These are phyloP conservation scores for Podotricha telesiphe DNA, from an alignment of 2,888 invertebrate species.

Conservation along the genomic window DNA sequence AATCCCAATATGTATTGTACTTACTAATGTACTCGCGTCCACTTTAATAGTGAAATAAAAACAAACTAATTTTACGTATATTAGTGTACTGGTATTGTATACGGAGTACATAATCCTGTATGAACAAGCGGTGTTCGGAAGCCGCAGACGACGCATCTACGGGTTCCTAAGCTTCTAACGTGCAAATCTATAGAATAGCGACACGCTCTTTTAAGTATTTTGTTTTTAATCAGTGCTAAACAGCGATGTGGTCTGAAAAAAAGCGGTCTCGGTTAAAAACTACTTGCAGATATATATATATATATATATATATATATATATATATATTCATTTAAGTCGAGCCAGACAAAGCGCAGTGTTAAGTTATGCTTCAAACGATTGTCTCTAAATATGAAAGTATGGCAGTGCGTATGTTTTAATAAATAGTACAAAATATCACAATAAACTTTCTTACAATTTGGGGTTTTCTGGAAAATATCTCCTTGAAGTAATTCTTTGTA, in stretches of 20 bases:
- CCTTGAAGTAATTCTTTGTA: no score
- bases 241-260: no score
- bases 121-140: conserved; percentile 20
- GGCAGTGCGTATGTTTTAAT: no score
- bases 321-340: no score
- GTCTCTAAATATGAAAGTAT: no score
- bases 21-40: background rate
- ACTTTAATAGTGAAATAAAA: background rate
- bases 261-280: background rate
- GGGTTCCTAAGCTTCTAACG: conserved; percentile 38
- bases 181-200: conserved; percentile 26
- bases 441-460: no score
- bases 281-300: no score
- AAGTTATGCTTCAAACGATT: no score
- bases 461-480: no score
- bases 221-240: background rate
- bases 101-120: conserved; percentile 24
- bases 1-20: no score
- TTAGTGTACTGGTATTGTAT: background rate
- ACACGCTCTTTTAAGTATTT: conserved; percentile 2
- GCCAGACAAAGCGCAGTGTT: background rate
- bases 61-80: background rate
- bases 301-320: no score
- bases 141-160: conserved; percentile 33
- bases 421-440: no score